Evolutionary conservation across 2,888 invertebrate genomes (phyloP), one percentile per base, ranked within the genome.

Genomic region (Microplitis manilae): DNA sequence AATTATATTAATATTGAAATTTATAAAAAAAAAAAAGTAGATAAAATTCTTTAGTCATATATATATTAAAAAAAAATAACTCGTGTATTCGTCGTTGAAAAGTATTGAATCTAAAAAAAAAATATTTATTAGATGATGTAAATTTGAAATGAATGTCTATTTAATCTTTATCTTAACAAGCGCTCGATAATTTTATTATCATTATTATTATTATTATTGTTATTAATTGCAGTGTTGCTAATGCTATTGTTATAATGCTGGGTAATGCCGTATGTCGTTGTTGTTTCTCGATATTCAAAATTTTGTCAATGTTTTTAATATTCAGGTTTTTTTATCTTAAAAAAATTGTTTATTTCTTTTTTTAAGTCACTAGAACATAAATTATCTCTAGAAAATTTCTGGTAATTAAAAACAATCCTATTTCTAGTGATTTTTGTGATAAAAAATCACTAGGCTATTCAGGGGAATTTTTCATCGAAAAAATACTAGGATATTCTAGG

Each of bases 241-340:
- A 73, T 65, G 86, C 87, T 86, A 85, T 81, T 84, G 84, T 86
- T 87, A 85, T 83, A 81, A 79, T 73, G 86, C 86, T 88, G 84
- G 84, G 86, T 87, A 88, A 89, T 89, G 89, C 89, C 87, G 87
- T 89, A 86, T 88, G 89, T 88, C 86, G 87, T 88, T 88, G 88
- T 88, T 88, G 86, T 88, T 87, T 89, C 88, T 88, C 83, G 86
- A 88, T 87, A 87, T 85, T 86, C 87, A 86, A 81, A 67, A 80
- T 30, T 68, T 68, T 65, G 67, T 62, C 75, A 64, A 75, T 74
- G 59, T 68, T 64, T 39, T 50, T 71, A 50, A 70, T 72, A 62
- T 8, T 17, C 62, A 62, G 15, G 62, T 20, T 20, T 62, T 5
- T 62, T 62, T 6, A 8, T 62, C 6, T n/a, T 17, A 6, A 62